Evolutionary conservation across 2,888 invertebrate species (phyloP), one percentile per base, ranked within the genome.

Genomic region (Cabera pusaria): DNA sequence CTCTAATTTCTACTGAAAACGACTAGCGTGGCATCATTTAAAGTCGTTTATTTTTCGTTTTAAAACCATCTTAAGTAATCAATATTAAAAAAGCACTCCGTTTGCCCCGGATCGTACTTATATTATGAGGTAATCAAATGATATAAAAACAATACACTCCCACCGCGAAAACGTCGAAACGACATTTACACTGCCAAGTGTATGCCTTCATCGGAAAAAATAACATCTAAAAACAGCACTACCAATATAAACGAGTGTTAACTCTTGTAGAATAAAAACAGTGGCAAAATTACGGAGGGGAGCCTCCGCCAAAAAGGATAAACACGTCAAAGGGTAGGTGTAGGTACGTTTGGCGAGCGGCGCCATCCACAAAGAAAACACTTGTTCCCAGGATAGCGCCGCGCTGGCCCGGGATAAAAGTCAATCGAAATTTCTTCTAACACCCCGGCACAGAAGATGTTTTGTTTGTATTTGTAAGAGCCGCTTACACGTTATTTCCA

Each of bases 311-410:
- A 72, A 76, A 77, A 79, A 71, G 83, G 84, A 83, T 83, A 84
- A 84, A 83, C 83, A 83, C 72, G 82, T 84, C 83, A 84, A 84
- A 84, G 84, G 84, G 82, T 76, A 70, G 14, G 14, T 14, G 14
- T n/a, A n/a, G n/a, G n/a, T n/a, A n/a, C n/a, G n/a, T n/a, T n/a
- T n/a, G n/a, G n/a, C 73, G 71, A 76, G 72, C 3, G 27, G 44
- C 72, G 78, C 82, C 75, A 82, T 84, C 81, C 83, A 76, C 83
- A 85, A 83, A 85, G 86, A 85, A 85, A 87, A 84, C 85, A 86
- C 85, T 86, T 79, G 78, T 74, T 46, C 55, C 49, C 61, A 60
- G 59, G 57, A 59, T 57, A 48, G 42, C 37, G 50, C 59, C 56
- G 42, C 37, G 50, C 59, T 57, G 61, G 42, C 43, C 41, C 53